Percentiles rank a stretch among this genome's conserved stretches.
phyloP scores from a whole-genome alignment of 2,113 vertebrate genomes.

The Nanorana parkeri region DNA sequence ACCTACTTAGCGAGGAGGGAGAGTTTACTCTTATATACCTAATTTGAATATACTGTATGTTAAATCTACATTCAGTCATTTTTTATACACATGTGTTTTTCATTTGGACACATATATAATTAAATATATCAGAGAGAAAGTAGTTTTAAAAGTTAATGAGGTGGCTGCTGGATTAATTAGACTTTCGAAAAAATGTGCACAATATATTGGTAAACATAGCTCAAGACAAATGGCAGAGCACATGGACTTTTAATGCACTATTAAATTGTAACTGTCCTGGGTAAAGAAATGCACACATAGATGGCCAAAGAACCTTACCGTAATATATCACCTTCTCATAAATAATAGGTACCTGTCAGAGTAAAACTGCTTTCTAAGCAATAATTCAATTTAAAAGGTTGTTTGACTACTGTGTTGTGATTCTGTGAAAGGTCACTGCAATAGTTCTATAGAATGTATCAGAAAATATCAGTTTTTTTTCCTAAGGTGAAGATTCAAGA shows the following conservation, averaged over 20 bases:
- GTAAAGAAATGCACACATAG: constrained; percentile 83
- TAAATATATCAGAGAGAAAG: constrained; percentile 78
- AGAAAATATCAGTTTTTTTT: constrained; percentile 31
- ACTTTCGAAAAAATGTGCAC: constrained; percentile 72
- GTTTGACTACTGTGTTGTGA: constrained; percentile 55
- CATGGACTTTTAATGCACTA: constrained; percentile 87
- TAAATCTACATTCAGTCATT: constrained; percentile 12
- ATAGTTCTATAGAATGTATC: constrained; percentile 38
- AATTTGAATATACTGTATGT: background rate
- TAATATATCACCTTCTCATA: constrained; percentile 82
- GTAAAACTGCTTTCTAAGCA: constrained; percentile 61
- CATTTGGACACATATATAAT: constrained; percentile 74
- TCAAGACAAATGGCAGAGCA: constrained; percentile 84
- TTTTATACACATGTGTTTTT: constrained; percentile 27
- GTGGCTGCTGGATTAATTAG: constrained; percentile 86
- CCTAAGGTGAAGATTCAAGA: background rate
- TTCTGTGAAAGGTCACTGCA: constrained; percentile 53
- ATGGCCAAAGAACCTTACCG: constrained; percentile 74
- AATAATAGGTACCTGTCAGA: constrained; percentile 78
- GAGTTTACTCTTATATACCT: no score
- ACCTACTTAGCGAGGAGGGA: no score
- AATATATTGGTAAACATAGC: constrained; percentile 79
- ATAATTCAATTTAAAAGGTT: constrained; percentile 64
- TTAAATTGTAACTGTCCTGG: constrained; percentile 83
- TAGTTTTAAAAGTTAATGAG: constrained; percentile 87